phyloP scores from a whole-genome alignment of 2,797 vertebrate species.

The Chiloscyllium punctatum region DNA sequence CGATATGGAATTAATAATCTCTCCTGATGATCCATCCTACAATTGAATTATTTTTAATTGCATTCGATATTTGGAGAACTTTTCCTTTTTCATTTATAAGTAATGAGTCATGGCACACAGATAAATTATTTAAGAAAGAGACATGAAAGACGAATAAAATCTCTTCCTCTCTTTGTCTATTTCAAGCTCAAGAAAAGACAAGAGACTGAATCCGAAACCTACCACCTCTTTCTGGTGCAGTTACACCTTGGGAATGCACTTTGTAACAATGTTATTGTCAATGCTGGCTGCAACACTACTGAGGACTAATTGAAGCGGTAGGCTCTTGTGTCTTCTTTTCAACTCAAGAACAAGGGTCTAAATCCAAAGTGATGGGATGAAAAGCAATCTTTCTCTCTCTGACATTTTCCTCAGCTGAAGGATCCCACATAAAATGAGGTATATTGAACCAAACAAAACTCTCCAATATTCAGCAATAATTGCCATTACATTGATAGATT shows the following conservation, averaged over 20 bases:
- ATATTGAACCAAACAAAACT: not conserved
- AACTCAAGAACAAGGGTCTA: not conserved
- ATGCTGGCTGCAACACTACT: not conserved
- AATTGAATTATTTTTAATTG: conserved; percentile 23
- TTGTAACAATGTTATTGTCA: not conserved
- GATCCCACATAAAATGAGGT: not conserved
- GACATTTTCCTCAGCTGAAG: not conserved
- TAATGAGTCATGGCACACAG: not conserved
- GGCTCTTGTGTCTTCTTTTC: not conserved
- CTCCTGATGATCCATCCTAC: not conserved
- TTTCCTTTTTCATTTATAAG: conserved; percentile 14
- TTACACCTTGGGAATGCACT: not conserved
- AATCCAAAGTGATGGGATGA: not conserved
- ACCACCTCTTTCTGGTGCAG: not conserved
- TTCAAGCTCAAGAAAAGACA: not conserved
- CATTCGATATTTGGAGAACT: not conserved
- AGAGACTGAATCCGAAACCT: not conserved
- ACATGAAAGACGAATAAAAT: not conserved
- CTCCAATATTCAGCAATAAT: not conserved
- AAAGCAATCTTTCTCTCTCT: not conserved
- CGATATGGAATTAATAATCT: not conserved
- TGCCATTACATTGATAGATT: not conserved
- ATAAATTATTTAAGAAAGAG: not conserved
- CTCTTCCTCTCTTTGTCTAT: not conserved
- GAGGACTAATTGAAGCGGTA: not conserved